Conservation (phyloP, 2,113 vertebrate species). For the Puffinus mauretanicus region DNA sequence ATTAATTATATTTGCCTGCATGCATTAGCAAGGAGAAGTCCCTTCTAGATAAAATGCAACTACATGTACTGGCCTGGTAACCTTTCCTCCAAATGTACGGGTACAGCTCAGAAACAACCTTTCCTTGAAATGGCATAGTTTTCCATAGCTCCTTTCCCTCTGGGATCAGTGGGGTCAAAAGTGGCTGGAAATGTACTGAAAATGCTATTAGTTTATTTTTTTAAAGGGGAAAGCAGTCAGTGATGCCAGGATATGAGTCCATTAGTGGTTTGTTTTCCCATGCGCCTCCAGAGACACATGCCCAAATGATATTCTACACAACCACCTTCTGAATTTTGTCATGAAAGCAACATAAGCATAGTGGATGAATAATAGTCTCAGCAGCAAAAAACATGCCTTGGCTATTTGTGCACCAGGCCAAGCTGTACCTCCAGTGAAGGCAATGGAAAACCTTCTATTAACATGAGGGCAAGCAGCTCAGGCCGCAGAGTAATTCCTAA, state of each 20-base stretch:
- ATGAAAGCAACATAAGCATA: neutral
- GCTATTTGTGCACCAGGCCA: neutral
- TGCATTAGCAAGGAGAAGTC: neutral
- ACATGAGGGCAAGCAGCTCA: accelerated
- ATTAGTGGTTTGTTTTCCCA: neutral
- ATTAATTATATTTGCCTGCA: neutral
- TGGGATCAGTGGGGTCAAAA: neutral
- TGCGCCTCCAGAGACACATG: neutral
- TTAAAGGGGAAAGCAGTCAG: neutral
- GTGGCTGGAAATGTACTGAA: conserved; percentile 13
- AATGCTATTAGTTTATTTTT: neutral
- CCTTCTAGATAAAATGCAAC: neutral
- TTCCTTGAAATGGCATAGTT: conserved; percentile 9
- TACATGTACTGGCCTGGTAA: neutral
- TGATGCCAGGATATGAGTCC: neutral
- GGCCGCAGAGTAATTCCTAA: neutral
- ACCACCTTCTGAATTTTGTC: neutral
- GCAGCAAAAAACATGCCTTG: neutral
- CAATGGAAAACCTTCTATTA: neutral
- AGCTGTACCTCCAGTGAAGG: neutral
- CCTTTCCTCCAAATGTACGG: conserved; percentile 21
- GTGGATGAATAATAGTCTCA: neutral
- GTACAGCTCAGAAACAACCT: neutral
- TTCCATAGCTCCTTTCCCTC: conserved; percentile 2
- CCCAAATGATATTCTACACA: neutral